Evolutionary conservation across 1,140 invertebrate genomes (phyloP).

Genomic region (Pomacea maculata): DNA sequence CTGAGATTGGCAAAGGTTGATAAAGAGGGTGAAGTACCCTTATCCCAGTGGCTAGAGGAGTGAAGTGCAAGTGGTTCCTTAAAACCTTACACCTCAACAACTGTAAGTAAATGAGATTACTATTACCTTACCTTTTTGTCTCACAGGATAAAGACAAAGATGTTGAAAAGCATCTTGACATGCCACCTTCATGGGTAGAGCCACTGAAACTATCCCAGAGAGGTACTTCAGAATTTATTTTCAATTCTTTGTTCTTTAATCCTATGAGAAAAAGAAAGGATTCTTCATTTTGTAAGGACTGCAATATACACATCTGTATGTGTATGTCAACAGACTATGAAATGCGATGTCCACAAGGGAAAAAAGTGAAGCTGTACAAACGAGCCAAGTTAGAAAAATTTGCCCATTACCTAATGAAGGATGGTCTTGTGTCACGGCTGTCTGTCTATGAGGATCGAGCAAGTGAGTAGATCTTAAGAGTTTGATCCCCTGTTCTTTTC

Average conservation of each 20-base stretch:
- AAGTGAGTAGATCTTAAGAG: conserved; percentile 63
- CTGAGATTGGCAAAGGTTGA: no score
- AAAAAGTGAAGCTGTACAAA: conserved; percentile 79
- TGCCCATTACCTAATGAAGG: conserved; percentile 77
- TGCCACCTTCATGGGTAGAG: conserved; percentile 82
- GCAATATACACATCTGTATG: no score
- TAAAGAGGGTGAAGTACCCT: no score
- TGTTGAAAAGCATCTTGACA: conserved; percentile 71
- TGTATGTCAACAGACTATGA: conserved; percentile 72
- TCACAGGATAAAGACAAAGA: conserved; percentile 38
- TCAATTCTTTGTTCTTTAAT: neutral
- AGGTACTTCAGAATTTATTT: conserved; percentile 66
- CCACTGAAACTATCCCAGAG: conserved; percentile 74
- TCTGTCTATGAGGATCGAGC: conserved; percentile 77
- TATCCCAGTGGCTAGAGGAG: no score
- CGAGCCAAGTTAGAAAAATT: conserved; percentile 80
- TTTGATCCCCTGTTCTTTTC: no score
- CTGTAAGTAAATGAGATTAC: no score
- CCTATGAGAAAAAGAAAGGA: neutral
- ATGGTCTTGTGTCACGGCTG: conserved; percentile 77
- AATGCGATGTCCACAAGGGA: conserved; percentile 77
- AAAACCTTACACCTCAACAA: no score
- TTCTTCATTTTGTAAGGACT: no score
- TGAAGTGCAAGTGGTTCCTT: no score
- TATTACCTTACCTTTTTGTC: no score